Conservation (phyloP, 2,113 vertebrate genomes). For the Hiodon alosoides region DNA sequence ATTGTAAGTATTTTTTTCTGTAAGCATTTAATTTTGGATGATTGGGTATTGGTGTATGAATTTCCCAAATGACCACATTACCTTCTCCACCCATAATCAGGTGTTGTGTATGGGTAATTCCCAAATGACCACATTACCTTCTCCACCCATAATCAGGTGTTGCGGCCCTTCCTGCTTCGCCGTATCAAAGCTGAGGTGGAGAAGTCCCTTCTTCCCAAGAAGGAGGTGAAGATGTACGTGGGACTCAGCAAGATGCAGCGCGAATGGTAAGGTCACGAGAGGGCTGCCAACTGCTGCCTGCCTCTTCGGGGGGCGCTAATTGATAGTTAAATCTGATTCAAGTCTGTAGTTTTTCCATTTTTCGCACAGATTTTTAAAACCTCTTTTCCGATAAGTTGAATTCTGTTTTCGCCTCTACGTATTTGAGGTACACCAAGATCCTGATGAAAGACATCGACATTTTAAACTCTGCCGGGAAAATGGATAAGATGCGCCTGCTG, state of each 20-base stretch:
- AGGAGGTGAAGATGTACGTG: conserved; percentile 95
- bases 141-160: conserved; percentile 60
- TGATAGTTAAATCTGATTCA: not conserved
- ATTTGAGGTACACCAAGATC: conserved; percentile 86
- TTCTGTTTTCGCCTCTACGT: conserved; percentile 14
- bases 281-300: not conserved
- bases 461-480: conserved; percentile 89
- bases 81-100: conserved; percentile 43
- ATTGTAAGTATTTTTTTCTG: conserved; percentile 66
- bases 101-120: too few relatives aligned
- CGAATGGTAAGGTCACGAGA: conserved; percentile 74
- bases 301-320: not conserved
- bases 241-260: conserved; percentile 98
- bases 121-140: not conserved
- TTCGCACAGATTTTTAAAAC: not conserved
- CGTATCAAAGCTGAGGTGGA: conserved; percentile 97
- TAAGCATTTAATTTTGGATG: not conserved
- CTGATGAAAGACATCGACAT: conserved; percentile 99
- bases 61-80: not conserved
- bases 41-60: not conserved
- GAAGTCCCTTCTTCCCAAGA: conserved; percentile 93
- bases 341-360: not conserved
- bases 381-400: not conserved
- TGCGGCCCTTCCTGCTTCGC: conserved; percentile 89
- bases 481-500: conserved; percentile 93